Evolutionary conservation across 1,140 invertebrate species (phyloP).

Genomic region (Sinonovacula constricta): DNA sequence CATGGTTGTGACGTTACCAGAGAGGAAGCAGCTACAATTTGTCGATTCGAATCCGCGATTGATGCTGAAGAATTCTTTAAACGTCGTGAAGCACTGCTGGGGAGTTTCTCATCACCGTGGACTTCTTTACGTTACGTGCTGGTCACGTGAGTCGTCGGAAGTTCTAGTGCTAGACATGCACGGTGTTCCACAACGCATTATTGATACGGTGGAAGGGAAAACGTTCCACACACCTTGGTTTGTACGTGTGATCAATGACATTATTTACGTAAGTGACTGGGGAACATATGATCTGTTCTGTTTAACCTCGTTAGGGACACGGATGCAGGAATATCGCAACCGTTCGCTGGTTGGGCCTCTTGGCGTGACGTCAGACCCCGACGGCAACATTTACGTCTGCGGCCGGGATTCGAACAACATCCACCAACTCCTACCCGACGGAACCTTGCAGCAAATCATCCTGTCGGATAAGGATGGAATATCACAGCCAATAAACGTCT

Average conservation of each 20-base stretch:
- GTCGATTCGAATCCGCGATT: conserved; percentile 3
- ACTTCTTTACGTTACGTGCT: conserved; percentile 30
- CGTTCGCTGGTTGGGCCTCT: conserved; percentile 28
- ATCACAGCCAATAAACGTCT: conserved; percentile 36
- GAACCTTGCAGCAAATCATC: conserved; percentile 10
- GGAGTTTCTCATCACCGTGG: conserved; percentile 7
- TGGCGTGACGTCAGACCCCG: conserved; percentile 27
- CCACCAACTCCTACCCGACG: conserved; percentile 27
- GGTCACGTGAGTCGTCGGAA: conserved; percentile 33
- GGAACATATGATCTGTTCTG: conserved; percentile 21
- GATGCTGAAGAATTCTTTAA: conserved; percentile 21
- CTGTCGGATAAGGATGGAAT: conserved; percentile 32
- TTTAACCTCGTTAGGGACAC: conserved; percentile 4
- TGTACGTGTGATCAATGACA: conserved; percentile 7
- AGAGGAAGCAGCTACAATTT: conserved; percentile 34
- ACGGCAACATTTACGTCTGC: conserved; percentile 35
- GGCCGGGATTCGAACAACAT: conserved; percentile 44
- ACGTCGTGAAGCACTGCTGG: conserved; percentile 33
- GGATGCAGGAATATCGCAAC: conserved; percentile 5
- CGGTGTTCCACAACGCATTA: conserved; percentile 1
- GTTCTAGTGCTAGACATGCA: conserved; percentile 20
- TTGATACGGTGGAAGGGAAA: conserved; percentile 10
- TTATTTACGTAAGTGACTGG: conserved; percentile 32
- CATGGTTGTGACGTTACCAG: conserved; percentile 28
- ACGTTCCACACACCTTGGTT: conserved; percentile 47